Conservation (phyloP, 2,888 invertebrate species). For the Drosophila nigritarsus region DNA sequence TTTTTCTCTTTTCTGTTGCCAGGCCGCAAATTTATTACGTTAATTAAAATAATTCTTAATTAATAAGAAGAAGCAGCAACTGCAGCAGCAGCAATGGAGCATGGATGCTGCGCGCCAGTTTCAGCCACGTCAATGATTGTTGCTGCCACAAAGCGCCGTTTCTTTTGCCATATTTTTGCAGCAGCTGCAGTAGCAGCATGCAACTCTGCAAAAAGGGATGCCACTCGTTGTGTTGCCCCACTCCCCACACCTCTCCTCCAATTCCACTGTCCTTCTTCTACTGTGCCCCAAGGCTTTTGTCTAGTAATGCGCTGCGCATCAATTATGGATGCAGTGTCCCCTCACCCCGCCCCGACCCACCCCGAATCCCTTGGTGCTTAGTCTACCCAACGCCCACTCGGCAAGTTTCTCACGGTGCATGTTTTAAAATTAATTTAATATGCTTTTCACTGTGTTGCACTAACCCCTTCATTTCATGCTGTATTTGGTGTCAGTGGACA, state of each 20-base stretch:
- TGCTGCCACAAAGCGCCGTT: conserved; percentile 40
- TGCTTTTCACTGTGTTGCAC: conserved; percentile 54
- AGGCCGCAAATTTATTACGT: conserved; percentile 84
- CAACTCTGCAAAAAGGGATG: conserved; percentile 14
- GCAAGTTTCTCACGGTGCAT: conserved; percentile 68
- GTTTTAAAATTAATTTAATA: conserved; percentile 71
- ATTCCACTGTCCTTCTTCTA: background rate
- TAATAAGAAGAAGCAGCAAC: conserved; percentile 80
- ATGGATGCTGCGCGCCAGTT: conserved; percentile 31
- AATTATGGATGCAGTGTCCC: conserved; percentile 60
- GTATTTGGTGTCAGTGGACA: conserved; percentile 17
- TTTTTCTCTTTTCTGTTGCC: conserved; percentile 30
- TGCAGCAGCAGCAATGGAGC: conserved; percentile 25
- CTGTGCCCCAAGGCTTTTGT: conserved; percentile 42
- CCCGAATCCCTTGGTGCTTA: background rate
- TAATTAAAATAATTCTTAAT: conserved; percentile 86
- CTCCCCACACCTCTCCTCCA: background rate
- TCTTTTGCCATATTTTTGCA: conserved; percentile 42
- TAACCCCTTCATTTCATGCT: background rate
- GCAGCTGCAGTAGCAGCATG: conserved; percentile 30
- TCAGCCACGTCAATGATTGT: conserved; percentile 25
- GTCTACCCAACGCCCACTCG: conserved; percentile 56
- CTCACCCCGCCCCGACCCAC: background rate
- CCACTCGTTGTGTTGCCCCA: conserved; percentile 25
- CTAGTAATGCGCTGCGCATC: conserved; percentile 71